Base-by-base conservation (phyloP, 2,113 vertebrate genomes). In the Petrocephalus microphthalmus region DNA sequence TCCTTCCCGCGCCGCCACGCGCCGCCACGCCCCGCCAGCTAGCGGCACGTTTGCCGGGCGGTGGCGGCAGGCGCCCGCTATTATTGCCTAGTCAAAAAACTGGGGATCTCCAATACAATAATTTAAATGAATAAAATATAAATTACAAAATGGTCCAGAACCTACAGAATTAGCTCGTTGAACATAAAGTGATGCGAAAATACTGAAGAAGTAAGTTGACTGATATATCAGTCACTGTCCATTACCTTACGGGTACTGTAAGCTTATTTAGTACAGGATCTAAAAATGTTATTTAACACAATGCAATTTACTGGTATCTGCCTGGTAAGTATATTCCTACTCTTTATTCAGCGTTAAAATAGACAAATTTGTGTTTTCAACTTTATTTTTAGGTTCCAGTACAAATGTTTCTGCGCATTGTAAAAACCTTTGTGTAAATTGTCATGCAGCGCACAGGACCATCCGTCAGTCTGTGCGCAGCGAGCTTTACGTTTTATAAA, bases 211-310 rank as follows among this genome's bases (percentile, higher is more conserved):
- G 84, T 89, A 89, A 86, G 87, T 64, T 89, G 86, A 86, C 33
- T 56, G 87, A 84, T 17, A 52, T 37, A 88, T 87, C n/a, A 47
- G 25, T 82, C 33, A 45, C 81, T 45, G 22, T 45, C 78, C 25
- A 20, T 57, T 37, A 64, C 37, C 52, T 90, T 92, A 86, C 85
- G 89, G 88, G 91, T 90, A 91, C 90, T 89, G 93, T 93, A 92
- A 87, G 85, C 52, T 78, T 94, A 89, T 86, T 93, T 92, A 95
- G 92, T 94, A 95, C 94, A 95, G 93, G 88, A 90, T 91, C 91
- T 93, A 88, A 93, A 93, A 91, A 90, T 84, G 91, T 91, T 91
- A 90, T 88, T 82, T 56, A 88, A 92, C 82, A 91, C 90, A 90
- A 91, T 92, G 92, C 88, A 93, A 88, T 88, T 84, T 94, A 92